Evolutionary conservation across 2,797 vertebrate species (phyloP).

Genomic region (Poeciliopsis turneri): DNA sequence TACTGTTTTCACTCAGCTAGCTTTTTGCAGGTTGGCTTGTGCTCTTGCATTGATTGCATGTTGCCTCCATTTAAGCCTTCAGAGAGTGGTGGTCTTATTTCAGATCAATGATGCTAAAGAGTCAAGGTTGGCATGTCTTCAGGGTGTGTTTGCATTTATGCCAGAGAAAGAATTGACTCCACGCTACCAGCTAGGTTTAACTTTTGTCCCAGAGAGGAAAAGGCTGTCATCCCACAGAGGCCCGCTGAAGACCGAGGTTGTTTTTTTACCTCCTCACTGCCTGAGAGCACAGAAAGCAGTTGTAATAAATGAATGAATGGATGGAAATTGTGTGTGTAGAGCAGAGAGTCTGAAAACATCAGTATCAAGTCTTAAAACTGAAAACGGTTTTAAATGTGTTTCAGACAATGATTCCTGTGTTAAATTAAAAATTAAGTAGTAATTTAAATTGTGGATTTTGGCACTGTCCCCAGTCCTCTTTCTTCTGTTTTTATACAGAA

Average conservation of each 20-base stretch:
- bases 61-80: constrained; percentile 21
- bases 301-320: constrained; percentile 20
- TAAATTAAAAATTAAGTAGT: constrained; percentile 29
- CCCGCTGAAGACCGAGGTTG: constrained; percentile 17
- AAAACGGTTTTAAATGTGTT: constrained; percentile 12
- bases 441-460: constrained; percentile 43
- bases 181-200: constrained; percentile 15
- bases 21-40: constrained; percentile 12
- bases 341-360: constrained; percentile 3
- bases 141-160: constrained; percentile 14
- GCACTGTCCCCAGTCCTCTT: constrained; percentile 14
- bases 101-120: constrained; percentile 38
- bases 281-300: not conserved
- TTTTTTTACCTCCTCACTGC: constrained; percentile 3
- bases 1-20: not conserved
- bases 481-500: constrained; percentile 39
- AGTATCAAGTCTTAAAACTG: constrained; percentile 35
- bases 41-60: constrained; percentile 37
- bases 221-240: constrained; percentile 1
- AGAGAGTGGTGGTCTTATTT: constrained; percentile 15
- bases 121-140: constrained; percentile 41
- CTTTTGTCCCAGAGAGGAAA: constrained; percentile 16
- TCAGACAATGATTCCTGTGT: constrained; percentile 32
- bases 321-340: constrained; percentile 30
- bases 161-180: constrained; percentile 24